Base-by-base conservation (phyloP, 2,888 invertebrate genomes). In the Tiliacea aurago region DNA sequence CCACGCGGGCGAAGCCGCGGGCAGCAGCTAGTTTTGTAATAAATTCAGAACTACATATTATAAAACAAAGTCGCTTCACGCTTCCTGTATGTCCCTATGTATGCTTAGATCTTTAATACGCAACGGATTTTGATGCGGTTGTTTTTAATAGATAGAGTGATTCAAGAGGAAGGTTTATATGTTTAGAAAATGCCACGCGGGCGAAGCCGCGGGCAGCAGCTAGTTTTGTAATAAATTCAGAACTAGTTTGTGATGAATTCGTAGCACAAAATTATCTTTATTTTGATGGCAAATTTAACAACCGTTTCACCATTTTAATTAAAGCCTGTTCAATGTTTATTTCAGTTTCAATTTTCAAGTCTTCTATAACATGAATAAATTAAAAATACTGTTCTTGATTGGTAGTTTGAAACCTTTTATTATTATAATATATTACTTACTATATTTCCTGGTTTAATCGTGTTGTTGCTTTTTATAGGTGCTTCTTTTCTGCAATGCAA, bases 361-460 rank as follows among this genome's bases (percentile, higher is more conserved):
- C 62, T 65, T 66, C 28, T 71, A 67, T 75, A 81, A 58, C 74
- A 93, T 92, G 92, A 90, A 89, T 88, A 89, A 90, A 90, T 89
- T 89, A 87, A 83, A 73, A 73, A 73, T 85, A 83, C 63, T 91
- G 70, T 83, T 88, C 77, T 83, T 90, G 75, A 84, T 90, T 47
- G 90, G 91, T 92, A 63, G 70, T 66, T 82, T 62, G 72, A n/a
- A n/a, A n/a, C n/a, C 23, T 43, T 79, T 62, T 61, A 70, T 51
- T 53, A 53, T 70, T 59, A 43, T 49, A 15, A 23, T 23, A 15
- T n/a, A 47, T 47, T 43, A 9, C n/a, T n/a, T n/a, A n/a, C 18
- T 53, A 49, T 61, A 67, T 72, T 65, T 67, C 28, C 58, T 70
- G 28, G 23, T 66, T 70, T 70, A 70, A 76, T 59, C 33, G 53